Base-by-base conservation (phyloP, 2,888 invertebrate species). In the Mythimna impura region DNA sequence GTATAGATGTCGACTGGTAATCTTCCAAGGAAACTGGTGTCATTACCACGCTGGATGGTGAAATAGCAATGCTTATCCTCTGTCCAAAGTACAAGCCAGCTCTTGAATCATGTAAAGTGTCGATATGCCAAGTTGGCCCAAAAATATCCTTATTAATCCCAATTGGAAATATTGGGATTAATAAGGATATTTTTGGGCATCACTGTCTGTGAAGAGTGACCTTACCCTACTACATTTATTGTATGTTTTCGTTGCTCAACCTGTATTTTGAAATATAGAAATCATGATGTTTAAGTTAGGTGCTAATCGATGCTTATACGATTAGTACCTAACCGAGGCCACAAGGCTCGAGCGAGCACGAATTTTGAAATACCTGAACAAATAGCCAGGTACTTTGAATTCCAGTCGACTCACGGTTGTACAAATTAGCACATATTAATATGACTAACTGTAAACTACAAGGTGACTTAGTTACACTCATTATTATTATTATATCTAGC, bases 281-380 rank as follows among this genome's bases (percentile, higher is more conserved):
- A 43, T 50, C 43, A 43, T 22, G 47, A 66, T 14, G 36, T 17
- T 14, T 40, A 14, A 75, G 17, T 22, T 0, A 40, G n/a, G 17
- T 76, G 76, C 40, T 73, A 73, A 73, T 50, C 0, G 6, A 22
- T 43, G 58, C 4, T 77, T 34, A 69, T 52, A 25, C n/a, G 34
- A 69, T 74, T 58, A 76, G 50, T 60, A 76, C 34, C 57, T 68
- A 25, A 43, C 50, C 20, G 64, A 52, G 52, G 40, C 17, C 34
- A 58, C 25, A 76, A 1, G 10, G 5, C 14, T 54, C 40, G n/a
- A 22, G n/a, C 1, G 40, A 52, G 76, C 77, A 76, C 43, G 52
- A 43, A 20, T 57, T 71, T 8, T 5, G 8, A 36, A 71, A 58
- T n/a, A 36, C 9, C 3, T 20, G 34, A 20, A 43, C 67, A 22